Conservation (phyloP, 2,888 invertebrate genomes). For the Eilema caniola region DNA sequence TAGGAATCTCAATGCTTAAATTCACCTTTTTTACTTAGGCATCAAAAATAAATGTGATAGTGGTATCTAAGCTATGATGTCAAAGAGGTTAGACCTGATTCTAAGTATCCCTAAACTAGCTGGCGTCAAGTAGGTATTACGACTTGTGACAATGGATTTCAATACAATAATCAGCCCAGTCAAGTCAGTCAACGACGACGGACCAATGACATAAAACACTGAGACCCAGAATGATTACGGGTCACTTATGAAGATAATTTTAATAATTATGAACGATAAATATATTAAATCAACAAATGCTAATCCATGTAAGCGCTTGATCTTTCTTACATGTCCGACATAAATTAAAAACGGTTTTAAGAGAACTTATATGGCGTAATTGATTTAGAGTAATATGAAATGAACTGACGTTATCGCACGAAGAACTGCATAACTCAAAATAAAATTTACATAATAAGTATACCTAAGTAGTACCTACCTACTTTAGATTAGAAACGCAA, state of each 20-base stretch:
- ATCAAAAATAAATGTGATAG: not conserved
- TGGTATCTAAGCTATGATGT: not conserved
- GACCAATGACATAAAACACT: slow-evolving; percentile 66
- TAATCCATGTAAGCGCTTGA: slow-evolving; percentile 52
- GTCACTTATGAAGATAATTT: slow-evolving; percentile 71
- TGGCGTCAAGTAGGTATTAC: slow-evolving; percentile 7
- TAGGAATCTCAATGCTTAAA: not conserved
- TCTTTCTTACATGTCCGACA: slow-evolving; percentile 28
- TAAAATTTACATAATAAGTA: slow-evolving; percentile 21
- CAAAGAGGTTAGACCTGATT: not conserved
- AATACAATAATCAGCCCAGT: slow-evolving; percentile 51
- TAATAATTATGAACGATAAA: slow-evolving; percentile 64
- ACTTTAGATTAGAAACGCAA: slow-evolving; percentile 11
- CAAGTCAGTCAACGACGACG: no score
- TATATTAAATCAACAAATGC: slow-evolving; percentile 59
- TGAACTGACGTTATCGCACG: slow-evolving; percentile 33
- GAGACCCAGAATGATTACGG: slow-evolving; percentile 69
- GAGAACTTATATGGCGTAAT: slow-evolving; percentile 27
- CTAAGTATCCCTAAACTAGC: slow-evolving; percentile 20
- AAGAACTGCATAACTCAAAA: slow-evolving; percentile 33
- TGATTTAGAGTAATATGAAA: slow-evolving; percentile 24
- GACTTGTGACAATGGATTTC: slow-evolving; percentile 5
- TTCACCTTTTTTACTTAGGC: not conserved
- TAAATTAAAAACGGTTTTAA: slow-evolving; percentile 7
- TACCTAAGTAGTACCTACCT: not conserved